Evolutionary conservation across 2,888 invertebrate genomes (phyloP), one percentile per base, ranked within the genome.

Genomic region (Synergus gifuensis): DNA sequence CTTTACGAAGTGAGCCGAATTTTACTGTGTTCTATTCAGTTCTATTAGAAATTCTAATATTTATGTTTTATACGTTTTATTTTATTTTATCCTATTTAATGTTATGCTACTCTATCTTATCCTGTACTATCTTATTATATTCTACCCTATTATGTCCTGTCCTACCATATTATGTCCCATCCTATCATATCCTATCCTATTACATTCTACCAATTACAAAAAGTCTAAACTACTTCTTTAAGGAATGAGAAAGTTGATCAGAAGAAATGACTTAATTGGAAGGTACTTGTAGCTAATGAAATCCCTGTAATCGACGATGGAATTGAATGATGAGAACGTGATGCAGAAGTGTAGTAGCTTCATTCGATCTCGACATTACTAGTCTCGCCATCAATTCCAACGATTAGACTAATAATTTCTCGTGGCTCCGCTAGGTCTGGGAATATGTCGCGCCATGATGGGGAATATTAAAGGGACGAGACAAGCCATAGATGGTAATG

Each of bases 361-460:
- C 79, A 82, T 77, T 83, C 80, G 76, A 82, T 82, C 81, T 78
- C 66, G 82, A 83, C 84, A 85, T 86, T 84, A 78, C 84, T 79
- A 82, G 83, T 82, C 82, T 79, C 64, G 82, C 83, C 85, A 85
- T 86, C 86, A 86, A 86, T 86, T 85, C 84, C 83, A 67, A 79
- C 84, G 84, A 86, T 86, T 86, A 86, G 84, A 77, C 85, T 84
- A 86, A 86, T 86, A 83, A 86, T 86, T 86, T 84, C 83, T 83
- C 79, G 79, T 66, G 66, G 78, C 46, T 76, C 67, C 64, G 58
- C 49, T 18, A 63, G 64, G 54, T 22, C 67, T 49, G 76, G 69
- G 62, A 79, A 46, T 76, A 76, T 63, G 78, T 79, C 78, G 79
- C 78, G 73, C n/a, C 49, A n/a, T 73, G 73, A 54, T 73, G 73